Conservation (phyloP, 2,888 invertebrate genomes). For the Drosophila subquinaria region DNA sequence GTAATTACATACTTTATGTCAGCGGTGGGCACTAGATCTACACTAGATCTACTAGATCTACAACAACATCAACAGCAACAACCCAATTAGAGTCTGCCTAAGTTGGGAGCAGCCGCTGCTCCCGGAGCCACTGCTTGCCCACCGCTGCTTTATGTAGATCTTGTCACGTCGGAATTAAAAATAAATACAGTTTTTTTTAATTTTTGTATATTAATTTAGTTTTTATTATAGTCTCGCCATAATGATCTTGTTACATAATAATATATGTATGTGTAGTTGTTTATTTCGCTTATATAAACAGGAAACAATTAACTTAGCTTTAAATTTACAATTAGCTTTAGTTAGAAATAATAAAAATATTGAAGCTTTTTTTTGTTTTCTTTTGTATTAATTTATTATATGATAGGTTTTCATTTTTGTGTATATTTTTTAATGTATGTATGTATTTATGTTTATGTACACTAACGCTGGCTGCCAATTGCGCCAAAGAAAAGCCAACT, state of each 20-base stretch:
- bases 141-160: no score
- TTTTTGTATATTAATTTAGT: slow-evolving; percentile 61
- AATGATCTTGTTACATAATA: slow-evolving; percentile 64
- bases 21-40: no score
- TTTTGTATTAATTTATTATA: slow-evolving; percentile 60
- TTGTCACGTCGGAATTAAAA: no score
- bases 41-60: no score
- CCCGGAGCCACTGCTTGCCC: no score
- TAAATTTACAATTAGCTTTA: slow-evolving; percentile 75
- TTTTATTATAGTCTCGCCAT: slow-evolving; percentile 65
- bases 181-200: slow-evolving; percentile 4
- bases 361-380: slow-evolving; percentile 68
- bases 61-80: no score
- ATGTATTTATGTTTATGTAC: slow-evolving; percentile 51
- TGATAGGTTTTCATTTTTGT: slow-evolving; percentile 54
- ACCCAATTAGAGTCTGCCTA: no score
- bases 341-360: slow-evolving; percentile 79
- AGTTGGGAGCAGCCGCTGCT: no score
- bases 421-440: slow-evolving; percentile 31
- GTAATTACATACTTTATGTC: no score
- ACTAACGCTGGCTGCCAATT: slow-evolving; percentile 57
- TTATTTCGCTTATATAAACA: slow-evolving; percentile 76
- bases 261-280: slow-evolving; percentile 69
- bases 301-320: slow-evolving; percentile 78
- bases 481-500: slow-evolving; percentile 45